These are phyloP conservation scores for Cyclargus thomasi DNA, from an alignment of 1,140 invertebrate genomes.

Conservation along the genomic window DNA sequence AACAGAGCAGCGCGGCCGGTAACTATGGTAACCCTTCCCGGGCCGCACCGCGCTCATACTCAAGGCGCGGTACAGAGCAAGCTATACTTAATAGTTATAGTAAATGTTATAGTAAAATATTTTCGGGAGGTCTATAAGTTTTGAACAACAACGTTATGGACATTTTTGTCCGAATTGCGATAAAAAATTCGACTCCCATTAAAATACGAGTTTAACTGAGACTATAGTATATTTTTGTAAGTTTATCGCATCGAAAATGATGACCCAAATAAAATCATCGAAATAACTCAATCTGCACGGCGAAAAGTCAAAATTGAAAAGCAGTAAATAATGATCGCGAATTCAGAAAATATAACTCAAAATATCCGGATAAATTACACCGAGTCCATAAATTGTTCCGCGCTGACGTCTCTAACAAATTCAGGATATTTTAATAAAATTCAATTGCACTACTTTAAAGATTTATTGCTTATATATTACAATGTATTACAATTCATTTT, in stretches of 20 bases:
- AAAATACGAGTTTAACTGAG: not conserved
- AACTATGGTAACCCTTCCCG: too few species aligned
- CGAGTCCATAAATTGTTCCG: constrained; percentile 28
- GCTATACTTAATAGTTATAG: too few species aligned
- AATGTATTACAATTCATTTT: constrained; percentile 8
- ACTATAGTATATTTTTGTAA: not conserved
- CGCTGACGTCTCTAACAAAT: constrained; percentile 25
- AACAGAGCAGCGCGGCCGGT: too few species aligned
- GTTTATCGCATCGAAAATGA: not conserved
- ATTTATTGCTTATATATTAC: constrained; percentile 20
- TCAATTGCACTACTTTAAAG: constrained; percentile 21
- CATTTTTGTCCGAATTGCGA: too few species aligned
- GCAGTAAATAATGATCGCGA: constrained; percentile 8
- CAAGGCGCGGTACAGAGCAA: too few species aligned
- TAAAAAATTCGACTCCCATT: not conserved
- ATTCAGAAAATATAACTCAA: constrained; percentile 9
- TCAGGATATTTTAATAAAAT: constrained; percentile 28
- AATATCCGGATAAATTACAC: constrained; percentile 27
- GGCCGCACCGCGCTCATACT: too few species aligned
- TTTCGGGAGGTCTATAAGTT: too few species aligned
- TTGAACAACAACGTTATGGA: too few species aligned
- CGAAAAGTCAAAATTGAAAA: not conserved
- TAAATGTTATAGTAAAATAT: too few species aligned
- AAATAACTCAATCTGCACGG: not conserved
- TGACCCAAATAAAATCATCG: not conserved